Evolutionary conservation across 2,797 vertebrate species (phyloP).

Genomic region (Malurus splendens): DNA sequence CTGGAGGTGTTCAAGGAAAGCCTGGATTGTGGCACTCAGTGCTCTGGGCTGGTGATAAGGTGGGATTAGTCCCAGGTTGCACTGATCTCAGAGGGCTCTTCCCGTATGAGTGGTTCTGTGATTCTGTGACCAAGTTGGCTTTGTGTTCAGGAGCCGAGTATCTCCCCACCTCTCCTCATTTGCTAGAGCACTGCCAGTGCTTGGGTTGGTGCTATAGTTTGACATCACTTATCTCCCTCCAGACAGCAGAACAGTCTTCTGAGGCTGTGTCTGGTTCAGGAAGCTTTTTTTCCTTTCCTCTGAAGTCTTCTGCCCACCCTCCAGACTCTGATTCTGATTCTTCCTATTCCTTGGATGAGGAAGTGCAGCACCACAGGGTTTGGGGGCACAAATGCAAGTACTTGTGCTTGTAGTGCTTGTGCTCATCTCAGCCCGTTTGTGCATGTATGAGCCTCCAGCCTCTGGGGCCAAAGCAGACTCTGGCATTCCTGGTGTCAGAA

Average conservation of each 20-base stretch:
- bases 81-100: not conserved
- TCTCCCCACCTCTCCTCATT: not conserved
- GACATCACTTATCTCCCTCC: rapidly evolving
- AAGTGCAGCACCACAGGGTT: not conserved
- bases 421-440: not conserved
- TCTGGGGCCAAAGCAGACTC: not conserved
- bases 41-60: not conserved
- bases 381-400: not conserved
- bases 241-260: not conserved
- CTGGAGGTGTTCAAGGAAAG: not conserved
- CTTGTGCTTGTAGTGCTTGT: not conserved
- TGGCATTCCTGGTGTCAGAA: not conserved
- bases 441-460: not conserved
- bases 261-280: not conserved
- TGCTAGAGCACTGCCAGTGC: not conserved
- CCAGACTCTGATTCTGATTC: not conserved
- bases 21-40: not conserved
- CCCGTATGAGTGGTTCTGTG: not conserved
- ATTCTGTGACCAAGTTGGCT: not conserved
- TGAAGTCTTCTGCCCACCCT: not conserved
- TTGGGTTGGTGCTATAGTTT: not conserved
- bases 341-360: not conserved
- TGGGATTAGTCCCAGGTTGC: rapidly evolving
- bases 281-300: not conserved
- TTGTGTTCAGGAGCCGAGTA: not conserved